Evolutionary conservation across 2,113 vertebrate genomes (phyloP), one percentile per base, ranked within the genome.

Genomic region (Sebastes fasciatus): DNA sequence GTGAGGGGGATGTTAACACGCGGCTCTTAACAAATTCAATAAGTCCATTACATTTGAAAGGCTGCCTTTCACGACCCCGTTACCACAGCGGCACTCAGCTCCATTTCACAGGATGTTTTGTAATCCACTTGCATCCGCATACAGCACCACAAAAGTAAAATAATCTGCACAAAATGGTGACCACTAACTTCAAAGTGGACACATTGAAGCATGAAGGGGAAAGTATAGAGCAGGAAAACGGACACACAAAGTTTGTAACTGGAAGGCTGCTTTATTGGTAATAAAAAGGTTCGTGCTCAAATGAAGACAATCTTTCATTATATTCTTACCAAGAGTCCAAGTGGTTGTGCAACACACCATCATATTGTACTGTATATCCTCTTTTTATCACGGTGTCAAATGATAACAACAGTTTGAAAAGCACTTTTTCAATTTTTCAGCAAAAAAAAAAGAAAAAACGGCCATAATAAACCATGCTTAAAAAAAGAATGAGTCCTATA

Each of bases 221-320:
- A 48, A 49, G 40, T 8, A 42, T 19, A 61, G 17, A 12, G 6
- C 19, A 71, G 42, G 45, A 77, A 85, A 79, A 83, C 57, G 58
- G 76, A 70, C 77, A 91, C 84, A 92, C 89, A 54, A 34, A 34
- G 21, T 77, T 67, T 80, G 86, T 94, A 95, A 95, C 95, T 96
- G 94, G 94, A 96, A 95, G 95, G 95, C 95, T 96, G 95, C 95
- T 96, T 96, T 96, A 96, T 96, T 96, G 93, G 95, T 95, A 95
- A 96, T 94, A 96, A 96, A 96, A 96, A 96, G 94, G 92, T 95
- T 95, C 94, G 95, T 96, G 95, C 95, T 96, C 95, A 96, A 96
- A 96, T 96, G 94, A 96, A 96, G 95, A 96, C 95, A 96, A 95
- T 95, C 95, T 94, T 96, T 95, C 94, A 95, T 94, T 34, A 94